Evolutionary conservation across 2,888 invertebrate species (phyloP).

Genomic region (Caenorhabditis macrosperma): DNA sequence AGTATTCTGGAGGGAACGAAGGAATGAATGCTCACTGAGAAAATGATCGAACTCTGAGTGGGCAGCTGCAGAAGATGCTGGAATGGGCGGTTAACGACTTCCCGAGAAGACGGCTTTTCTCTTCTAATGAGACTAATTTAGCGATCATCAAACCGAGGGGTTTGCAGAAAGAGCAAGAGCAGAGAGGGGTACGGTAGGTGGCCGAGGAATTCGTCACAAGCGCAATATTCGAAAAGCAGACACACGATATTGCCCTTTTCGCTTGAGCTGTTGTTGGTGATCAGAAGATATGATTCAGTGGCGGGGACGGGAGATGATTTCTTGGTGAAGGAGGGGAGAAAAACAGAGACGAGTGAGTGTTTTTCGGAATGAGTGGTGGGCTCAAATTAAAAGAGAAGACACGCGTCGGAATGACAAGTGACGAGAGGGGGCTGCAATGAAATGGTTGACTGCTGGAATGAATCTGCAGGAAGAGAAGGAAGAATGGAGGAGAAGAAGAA

Average conservation of each 20-base stretch:
- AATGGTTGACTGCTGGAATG: not conserved
- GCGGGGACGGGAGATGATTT: too few species aligned
- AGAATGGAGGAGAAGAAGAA: not conserved
- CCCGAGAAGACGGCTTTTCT: not conserved
- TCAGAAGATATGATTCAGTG: not conserved
- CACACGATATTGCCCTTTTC: not conserved
- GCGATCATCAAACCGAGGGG: constrained; percentile 2
- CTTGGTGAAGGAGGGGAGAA: not conserved
- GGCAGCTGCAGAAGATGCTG: not conserved
- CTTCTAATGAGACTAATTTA: constrained; percentile 8
- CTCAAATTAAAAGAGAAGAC: constrained; percentile 11
- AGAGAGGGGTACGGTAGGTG: constrained; percentile 2
- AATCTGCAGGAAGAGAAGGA: not conserved
- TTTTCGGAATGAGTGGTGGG: constrained; percentile 2
- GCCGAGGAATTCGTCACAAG: too few species aligned
- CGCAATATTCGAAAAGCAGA: not conserved
- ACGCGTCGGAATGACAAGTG: constrained; percentile 14
- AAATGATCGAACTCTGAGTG: not conserved
- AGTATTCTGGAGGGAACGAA: not conserved
- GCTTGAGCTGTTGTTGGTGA: not conserved
- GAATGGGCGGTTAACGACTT: constrained; percentile 3
- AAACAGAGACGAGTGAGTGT: not conserved
- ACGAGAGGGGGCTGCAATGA: constrained; percentile 14
- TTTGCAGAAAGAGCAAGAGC: not conserved
- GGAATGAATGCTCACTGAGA: not conserved